Percentiles rank a stretch among this genome's conserved stretches.
Conservation (phyloP, 2,888 invertebrate species). For the Eupithecia tripunctaria region DNA sequence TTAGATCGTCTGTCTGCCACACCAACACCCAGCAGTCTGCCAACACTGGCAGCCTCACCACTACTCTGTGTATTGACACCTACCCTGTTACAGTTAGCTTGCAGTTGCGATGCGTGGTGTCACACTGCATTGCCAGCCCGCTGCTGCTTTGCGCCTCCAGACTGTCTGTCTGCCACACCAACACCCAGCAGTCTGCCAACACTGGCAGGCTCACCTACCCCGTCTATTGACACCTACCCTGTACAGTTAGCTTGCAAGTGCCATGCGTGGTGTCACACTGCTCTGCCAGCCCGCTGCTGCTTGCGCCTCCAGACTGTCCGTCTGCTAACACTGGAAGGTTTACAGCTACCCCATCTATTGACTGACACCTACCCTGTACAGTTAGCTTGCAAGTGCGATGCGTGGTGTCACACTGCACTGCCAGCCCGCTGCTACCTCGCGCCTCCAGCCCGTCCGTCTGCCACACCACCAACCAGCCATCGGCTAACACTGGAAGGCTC, state of each 20-base stretch:
- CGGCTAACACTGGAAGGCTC: slow-evolving; percentile 69
- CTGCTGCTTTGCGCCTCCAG: slow-evolving; percentile 61
- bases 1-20: slow-evolving; percentile 67
- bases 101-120: no score
- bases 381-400: slow-evolving; percentile 77
- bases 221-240: slow-evolving; percentile 59
- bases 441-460: slow-evolving; percentile 67
- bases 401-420: slow-evolving; percentile 71
- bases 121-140: slow-evolving; percentile 73
- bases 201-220: slow-evolving; percentile 66
- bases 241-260: no score
- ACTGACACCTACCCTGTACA: slow-evolving; percentile 76
- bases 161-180: slow-evolving; percentile 71
- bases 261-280: slow-evolving; percentile 72
- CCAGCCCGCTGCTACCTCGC: slow-evolving; percentile 63
- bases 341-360: slow-evolving; percentile 61
- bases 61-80: slow-evolving; percentile 57
- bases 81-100: no score
- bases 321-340: slow-evolving; percentile 69
- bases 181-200: slow-evolving; percentile 59
- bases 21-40: slow-evolving; percentile 66
- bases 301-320: slow-evolving; percentile 65
- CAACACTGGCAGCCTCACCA: slow-evolving; percentile 67
- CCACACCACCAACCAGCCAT: slow-evolving; percentile 70
- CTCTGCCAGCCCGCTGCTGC: slow-evolving; percentile 64